A percentile compares a stretch with the other conserved stretches of the same genome.
phyloP scores from a whole-genome alignment of 2,113 vertebrate genomes.

The Syrrhaptes paradoxus region DNA sequence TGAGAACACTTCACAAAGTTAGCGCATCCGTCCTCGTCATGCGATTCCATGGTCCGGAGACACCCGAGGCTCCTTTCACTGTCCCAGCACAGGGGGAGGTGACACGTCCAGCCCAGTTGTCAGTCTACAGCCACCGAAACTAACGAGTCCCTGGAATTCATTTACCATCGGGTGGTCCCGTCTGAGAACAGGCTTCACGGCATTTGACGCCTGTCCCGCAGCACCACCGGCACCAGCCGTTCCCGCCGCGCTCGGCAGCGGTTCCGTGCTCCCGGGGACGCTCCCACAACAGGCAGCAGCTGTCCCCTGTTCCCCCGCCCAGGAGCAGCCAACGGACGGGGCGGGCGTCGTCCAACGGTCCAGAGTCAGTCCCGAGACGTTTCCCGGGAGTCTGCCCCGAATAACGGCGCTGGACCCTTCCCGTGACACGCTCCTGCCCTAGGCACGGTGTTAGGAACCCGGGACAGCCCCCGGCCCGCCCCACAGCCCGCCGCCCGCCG shows the following conservation, averaged over 20 bases:
- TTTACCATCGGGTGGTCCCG: background rate
- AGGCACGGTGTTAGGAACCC: no score
- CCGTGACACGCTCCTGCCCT: no score
- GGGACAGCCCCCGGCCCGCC: no score
- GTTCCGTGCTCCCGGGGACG: background rate
- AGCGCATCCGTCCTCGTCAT: fast-evolving
- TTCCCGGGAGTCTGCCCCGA: no score
- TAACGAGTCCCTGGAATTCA: fast-evolving
- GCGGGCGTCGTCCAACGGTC: fast-evolving
- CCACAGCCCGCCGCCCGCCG: no score
- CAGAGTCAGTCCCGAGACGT: no score
- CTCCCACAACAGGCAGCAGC: background rate
- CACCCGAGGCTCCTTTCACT: background rate
- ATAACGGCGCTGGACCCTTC: no score
- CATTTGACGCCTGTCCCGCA: background rate
- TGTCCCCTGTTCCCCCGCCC: fast-evolving
- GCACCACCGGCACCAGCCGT: fast-evolving
- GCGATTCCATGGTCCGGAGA: background rate
- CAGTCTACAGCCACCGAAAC: background rate
- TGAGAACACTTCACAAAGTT: background rate
- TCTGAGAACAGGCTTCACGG: background rate
- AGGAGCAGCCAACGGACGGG: fast-evolving
- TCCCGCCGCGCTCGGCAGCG: fast-evolving
- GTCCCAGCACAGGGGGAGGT: background rate
- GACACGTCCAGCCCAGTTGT: no score